Conservation (phyloP, 1,140 invertebrate genomes). For the Rhysida immarginata region DNA sequence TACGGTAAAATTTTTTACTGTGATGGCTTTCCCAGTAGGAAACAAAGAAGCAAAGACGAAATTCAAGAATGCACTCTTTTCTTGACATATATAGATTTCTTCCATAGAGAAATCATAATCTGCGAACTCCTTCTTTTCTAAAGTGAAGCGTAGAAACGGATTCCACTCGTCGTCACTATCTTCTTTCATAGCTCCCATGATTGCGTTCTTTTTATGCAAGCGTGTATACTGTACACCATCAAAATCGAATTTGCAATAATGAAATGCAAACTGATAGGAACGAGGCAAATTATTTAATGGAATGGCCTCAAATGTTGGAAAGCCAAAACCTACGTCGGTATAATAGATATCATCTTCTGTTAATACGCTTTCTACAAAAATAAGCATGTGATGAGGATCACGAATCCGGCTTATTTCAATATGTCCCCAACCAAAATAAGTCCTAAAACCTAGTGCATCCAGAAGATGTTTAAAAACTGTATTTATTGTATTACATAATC, state of each 20-base stretch:
- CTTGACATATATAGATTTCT: background rate
- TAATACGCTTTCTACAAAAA: background rate
- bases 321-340: background rate
- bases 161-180: background rate
- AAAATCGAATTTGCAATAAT: background rate
- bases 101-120: background rate
- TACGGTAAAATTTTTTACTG: background rate
- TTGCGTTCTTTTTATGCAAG: background rate
- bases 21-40: background rate
- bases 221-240: background rate
- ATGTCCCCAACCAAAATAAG: background rate
- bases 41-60: background rate
- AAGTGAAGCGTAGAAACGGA: background rate
- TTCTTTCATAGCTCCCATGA: background rate
- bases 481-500: background rate
- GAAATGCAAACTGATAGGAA: background rate
- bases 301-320: background rate
- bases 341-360: background rate
- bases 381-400: background rate
- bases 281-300: background rate
- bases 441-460: background rate
- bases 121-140: background rate
- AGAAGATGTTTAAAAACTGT: background rate
- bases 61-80: background rate
- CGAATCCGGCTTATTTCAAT: background rate